Evolutionary conservation across 2,113 vertebrate species (phyloP), one percentile per base, ranked within the genome.

Genomic region (Dipodomys merriami): DNA sequence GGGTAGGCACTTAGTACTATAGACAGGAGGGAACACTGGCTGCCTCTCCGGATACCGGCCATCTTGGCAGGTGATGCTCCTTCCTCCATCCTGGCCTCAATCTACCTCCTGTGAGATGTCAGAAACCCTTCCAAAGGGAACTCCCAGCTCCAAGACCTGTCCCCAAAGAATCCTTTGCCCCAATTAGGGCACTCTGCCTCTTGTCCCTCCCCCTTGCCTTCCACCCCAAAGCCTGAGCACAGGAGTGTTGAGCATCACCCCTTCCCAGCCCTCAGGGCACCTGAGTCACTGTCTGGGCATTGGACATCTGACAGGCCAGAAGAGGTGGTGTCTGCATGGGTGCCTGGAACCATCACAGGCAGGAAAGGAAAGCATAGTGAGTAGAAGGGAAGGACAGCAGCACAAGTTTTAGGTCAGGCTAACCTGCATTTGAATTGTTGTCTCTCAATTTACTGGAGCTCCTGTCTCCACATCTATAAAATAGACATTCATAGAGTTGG

Each of bases 261-360:
- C 12, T 71, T 88, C 90, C 94, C 94, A 91, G 89, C 91, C 95
- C 95, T 71, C 1, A 5, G 53, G 95, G 77, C 29, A 7, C 18
- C 49, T 95, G 95, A 96, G 91, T 97, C 96, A 97, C 84, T n/a
- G 72, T 92, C 92, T 96, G 91, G 77, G 86, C 62, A 62, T 7
- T 11, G 8, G 18, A 29, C 33, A 94, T 22, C 86, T 84, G 39
- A 23, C 57, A 86, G 57, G 65, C 65, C 77, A 62, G 67, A 83
- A 71, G 69, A 90, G 68, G 27, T 57, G 19, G 35, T 0, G 1
- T 73, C 87, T 91, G n/a, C 77, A 87, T 27, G 23, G n/a, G 30
- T 27, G 23, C 68, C 29, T 68, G 7, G 67, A 67, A 33, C 29
- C 53, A 11, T 60, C 10, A 10, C 35, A 20, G 69, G 80, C 2